Conservation (phyloP, 2,113 vertebrate species). For the Egretta garzetta region DNA sequence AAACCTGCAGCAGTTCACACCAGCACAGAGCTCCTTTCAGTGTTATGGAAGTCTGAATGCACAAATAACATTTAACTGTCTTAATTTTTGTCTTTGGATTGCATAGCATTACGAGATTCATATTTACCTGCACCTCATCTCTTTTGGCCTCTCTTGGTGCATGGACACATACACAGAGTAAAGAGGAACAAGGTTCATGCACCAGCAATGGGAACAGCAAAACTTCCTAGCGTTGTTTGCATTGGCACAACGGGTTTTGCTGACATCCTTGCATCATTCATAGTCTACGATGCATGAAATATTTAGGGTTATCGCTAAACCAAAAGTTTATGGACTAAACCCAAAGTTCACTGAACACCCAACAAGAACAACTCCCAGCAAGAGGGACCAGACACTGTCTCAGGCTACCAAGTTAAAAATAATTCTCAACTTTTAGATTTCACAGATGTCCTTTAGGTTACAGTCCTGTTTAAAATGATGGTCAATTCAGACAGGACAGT, state of each 20-base stretch:
- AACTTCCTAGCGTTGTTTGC: not conserved
- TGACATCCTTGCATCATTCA: not conserved
- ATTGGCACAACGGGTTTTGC: not conserved
- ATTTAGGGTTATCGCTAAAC: slow-evolving; percentile 28
- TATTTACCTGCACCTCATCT: not conserved
- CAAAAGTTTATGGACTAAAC: not conserved
- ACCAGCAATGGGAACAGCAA: not conserved
- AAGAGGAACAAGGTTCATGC: not conserved
- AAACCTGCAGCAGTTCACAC: not conserved
- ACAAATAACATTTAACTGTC: not conserved
- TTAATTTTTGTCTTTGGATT: not conserved
- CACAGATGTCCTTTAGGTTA: not conserved
- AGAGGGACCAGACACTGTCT: not conserved
- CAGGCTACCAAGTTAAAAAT: not conserved
- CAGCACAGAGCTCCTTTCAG: not conserved
- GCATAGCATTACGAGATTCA: not conserved
- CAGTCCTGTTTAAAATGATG: not conserved
- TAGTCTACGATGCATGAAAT: not conserved
- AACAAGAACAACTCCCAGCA: not conserved
- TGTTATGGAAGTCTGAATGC: not conserved
- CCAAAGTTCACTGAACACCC: slow-evolving; percentile 36
- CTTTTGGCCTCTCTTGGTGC: not conserved
- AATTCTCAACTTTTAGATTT: not conserved
- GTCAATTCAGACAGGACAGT: not conserved
- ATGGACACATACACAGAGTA: not conserved